These are phyloP conservation scores for Mythimna pallens DNA, from an alignment of 2,888 invertebrate species.

Conservation along the genomic window DNA sequence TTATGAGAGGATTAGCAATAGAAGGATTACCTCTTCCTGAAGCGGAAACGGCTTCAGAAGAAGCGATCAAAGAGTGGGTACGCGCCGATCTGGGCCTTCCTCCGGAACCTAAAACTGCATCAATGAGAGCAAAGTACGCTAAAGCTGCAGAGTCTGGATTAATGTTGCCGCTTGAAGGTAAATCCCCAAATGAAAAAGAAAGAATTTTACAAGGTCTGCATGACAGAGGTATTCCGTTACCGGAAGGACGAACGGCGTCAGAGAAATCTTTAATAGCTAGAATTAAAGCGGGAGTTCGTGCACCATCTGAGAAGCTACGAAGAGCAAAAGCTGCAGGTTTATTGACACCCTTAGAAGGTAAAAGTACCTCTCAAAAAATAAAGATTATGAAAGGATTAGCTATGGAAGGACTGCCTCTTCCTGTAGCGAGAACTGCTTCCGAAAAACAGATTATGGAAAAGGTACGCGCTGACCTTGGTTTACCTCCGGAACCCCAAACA, in stretches of 20 bases:
- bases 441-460: not conserved
- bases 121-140: not conserved
- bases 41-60: not conserved
- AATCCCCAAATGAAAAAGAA: not conserved
- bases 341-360: not conserved
- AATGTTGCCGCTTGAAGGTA: not conserved
- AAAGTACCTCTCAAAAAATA: not conserved
- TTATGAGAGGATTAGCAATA: slow-evolving; percentile 1
- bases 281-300: not conserved
- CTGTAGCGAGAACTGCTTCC: not conserved
- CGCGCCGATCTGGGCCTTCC: not conserved
- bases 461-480: slow-evolving; percentile 1
- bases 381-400: slow-evolving; percentile 4
- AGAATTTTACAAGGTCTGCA: slow-evolving; percentile 1
- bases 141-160: slow-evolving; percentile 1
- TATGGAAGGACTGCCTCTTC: not conserved
- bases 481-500: slow-evolving; percentile 7
- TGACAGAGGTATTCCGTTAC: slow-evolving; percentile 3
- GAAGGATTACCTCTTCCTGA: slow-evolving; percentile 4
- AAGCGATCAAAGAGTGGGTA: not conserved
- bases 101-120: not conserved
- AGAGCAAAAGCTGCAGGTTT: not conserved
- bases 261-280: not conserved
- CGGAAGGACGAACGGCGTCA: not conserved
- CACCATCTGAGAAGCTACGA: slow-evolving; percentile 1